Evolutionary conservation across 2,888 invertebrate species (phyloP).

Genomic region (Melanotus villosus): DNA sequence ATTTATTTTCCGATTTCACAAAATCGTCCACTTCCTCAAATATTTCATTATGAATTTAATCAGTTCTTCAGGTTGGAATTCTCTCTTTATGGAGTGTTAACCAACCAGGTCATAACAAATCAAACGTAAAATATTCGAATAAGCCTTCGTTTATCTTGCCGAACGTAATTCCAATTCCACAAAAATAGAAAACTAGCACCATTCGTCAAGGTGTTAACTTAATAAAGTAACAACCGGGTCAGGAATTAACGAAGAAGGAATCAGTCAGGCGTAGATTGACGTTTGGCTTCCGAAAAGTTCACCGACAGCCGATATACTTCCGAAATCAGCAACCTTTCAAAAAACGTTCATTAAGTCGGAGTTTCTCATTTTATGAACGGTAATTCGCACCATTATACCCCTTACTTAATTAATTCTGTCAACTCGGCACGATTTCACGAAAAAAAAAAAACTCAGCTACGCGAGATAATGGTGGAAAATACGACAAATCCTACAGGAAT

Average conservation of each 20-base stretch:
- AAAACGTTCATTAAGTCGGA: background rate
- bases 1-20: too few relatives aligned
- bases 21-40: too few relatives aligned
- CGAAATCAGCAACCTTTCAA: conserved; percentile 1
- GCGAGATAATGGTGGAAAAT: background rate
- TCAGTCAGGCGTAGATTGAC: conserved; percentile 9
- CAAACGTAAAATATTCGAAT: too few relatives aligned
- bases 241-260: conserved; percentile 1
- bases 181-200: too few relatives aligned
- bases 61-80: too few relatives aligned
- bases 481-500: background rate
- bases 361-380: background rate
- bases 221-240: background rate
- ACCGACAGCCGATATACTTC: conserved; percentile 3
- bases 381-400: background rate
- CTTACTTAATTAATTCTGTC: background rate
- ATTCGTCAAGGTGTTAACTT: too few relatives aligned
- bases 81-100: too few relatives aligned
- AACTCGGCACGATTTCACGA: background rate
- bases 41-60: too few relatives aligned
- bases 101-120: too few relatives aligned
- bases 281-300: conserved; percentile 8
- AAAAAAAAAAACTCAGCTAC: background rate
- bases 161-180: too few relatives aligned
- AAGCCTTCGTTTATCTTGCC: too few relatives aligned